Base-by-base conservation (phyloP, 2,888 invertebrate species). In the Agapetus fuscipes region DNA sequence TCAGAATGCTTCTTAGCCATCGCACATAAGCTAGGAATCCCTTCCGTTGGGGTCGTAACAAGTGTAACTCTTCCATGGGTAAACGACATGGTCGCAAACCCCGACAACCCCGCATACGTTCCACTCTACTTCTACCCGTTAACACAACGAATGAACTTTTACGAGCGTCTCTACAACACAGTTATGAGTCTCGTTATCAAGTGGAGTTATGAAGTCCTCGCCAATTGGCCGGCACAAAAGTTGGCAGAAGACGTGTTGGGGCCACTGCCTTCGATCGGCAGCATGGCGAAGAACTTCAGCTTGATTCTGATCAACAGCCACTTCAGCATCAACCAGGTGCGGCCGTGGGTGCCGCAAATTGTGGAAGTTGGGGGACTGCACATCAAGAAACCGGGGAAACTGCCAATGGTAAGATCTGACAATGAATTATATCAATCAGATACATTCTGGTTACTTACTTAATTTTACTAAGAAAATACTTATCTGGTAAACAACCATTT, bases 281-380 rank as follows among this genome's bases (percentile, higher is more conserved):
- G 54, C 3, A 52, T 74, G 43, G 66, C 70, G 3, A 60, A 58
- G 39, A 70, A 73, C 50, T 71, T 68, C 49, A 74, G 74, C 51
- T 52, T 75, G 34, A 60, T 74, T 26, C 51, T 76, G 17, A 68
- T 70, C 1, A 75, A 75, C 49, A 72, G 72, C 39, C 74, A 74
- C 53, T 72, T 70, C 49, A 73, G 71, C 48, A 66, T 73, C 37
- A 72, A 72, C 48, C 66, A 68, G 54, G 68, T 72, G 10, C 60
- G 72, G 10, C 74, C 76, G 0, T 49, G 70, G 14, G 69, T 72
- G 3, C 75, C 75, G 1, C 62, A 68, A 38, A 51, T 74, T 26
- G 59, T 74, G 10, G 75, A 75, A 59, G 67, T 76, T 7, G 74
- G 71, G 13, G 76, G 76, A 9, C 51, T 75, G 27, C 76, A 76